Conservation (phyloP, 2,797 vertebrate genomes). For the Acanthopagrus latus region DNA sequence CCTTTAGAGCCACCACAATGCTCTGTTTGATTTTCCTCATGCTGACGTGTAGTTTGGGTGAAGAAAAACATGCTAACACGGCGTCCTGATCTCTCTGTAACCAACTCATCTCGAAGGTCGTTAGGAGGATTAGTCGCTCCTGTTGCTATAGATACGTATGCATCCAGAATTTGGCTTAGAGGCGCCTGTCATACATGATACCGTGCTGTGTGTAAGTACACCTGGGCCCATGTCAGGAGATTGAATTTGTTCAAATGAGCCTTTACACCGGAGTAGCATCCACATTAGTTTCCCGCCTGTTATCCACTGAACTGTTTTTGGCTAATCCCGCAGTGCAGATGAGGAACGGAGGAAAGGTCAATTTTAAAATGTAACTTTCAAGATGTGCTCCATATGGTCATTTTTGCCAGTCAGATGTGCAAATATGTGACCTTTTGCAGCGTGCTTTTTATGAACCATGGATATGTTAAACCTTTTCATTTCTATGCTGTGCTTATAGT, state of each 20-base stretch:
- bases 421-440: not conserved
- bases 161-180: conserved; percentile 8
- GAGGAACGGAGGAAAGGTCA: too few species aligned
- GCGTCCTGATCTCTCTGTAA: not conserved
- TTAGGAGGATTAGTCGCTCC: conserved; percentile 16
- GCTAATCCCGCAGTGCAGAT: not conserved
- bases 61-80: not conserved
- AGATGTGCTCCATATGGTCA: not conserved
- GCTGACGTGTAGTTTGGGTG: not conserved
- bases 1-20: too few species aligned
- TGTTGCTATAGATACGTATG: conserved; percentile 21
- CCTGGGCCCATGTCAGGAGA: not conserved
- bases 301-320: not conserved
- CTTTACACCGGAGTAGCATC: not conserved
- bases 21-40: not conserved
- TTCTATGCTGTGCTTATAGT: too few species aligned
- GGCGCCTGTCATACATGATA: not conserved
- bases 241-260: too few species aligned
- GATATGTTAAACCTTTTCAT: too few species aligned
- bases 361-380: not conserved
- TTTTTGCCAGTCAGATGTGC: not conserved
- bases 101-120: not conserved
- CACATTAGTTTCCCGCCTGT: not conserved
- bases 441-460: too few species aligned
- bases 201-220: not conserved